Percentiles rank a stretch among this genome's conserved stretches.
Conservation (phyloP, 2,113 vertebrate species). For the Mesitornis unicolor region DNA sequence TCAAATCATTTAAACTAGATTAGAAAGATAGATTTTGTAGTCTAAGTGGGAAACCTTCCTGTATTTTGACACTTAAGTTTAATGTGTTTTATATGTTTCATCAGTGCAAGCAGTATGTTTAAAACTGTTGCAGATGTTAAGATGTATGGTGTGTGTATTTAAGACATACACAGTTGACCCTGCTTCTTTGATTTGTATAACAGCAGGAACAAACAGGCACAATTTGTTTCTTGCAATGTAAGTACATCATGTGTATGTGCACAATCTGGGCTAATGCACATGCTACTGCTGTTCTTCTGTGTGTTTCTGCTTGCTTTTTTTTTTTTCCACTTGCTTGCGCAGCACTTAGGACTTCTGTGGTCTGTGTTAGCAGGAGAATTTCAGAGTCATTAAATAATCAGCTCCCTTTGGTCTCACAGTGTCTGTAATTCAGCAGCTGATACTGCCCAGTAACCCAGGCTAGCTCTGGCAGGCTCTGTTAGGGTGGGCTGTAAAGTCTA, state of each 20-base stretch:
- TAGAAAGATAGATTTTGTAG: neutral
- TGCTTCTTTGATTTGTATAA: neutral
- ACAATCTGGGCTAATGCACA: neutral
- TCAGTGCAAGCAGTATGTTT: neutral
- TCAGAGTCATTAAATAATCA: neutral
- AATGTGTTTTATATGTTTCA: neutral
- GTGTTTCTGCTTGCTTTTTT: neutral
- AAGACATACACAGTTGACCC: neutral
- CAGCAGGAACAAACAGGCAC: neutral
- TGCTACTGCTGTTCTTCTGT: neutral
- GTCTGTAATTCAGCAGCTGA: neutral
- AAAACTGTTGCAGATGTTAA: neutral
- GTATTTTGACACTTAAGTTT: neutral
- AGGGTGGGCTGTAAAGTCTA: neutral
- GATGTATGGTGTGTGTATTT: neutral
- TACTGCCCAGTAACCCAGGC: neutral
- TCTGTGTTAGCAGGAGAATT: neutral
- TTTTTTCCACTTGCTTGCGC: neutral
- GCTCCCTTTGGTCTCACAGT: neutral
- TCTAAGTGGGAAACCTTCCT: neutral
- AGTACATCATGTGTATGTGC: neutral
- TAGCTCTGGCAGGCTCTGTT: neutral
- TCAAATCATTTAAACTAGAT: neutral
- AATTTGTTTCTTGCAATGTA: neutral
- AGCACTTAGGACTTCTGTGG: neutral